Base-by-base conservation (phyloP, 2,797 vertebrate species). In the Linurgus olivaceus region DNA sequence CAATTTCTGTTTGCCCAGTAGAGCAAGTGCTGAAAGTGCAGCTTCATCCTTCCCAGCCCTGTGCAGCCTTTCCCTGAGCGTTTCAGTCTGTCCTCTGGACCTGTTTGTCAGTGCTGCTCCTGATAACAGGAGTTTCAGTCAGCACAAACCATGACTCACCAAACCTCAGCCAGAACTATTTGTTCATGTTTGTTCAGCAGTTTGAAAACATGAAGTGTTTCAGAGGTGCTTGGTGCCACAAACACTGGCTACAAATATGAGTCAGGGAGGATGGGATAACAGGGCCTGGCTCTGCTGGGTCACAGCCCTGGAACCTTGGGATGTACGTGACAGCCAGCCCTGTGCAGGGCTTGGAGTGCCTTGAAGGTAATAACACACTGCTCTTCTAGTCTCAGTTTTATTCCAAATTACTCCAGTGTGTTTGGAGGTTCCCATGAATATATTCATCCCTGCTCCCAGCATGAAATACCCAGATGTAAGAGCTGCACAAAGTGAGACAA, bases 91-190 rank as follows among this genome's bases (percentile, higher is more conserved):
- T 77, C 42, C 74, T 71, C 77, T n/a, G 48, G 82, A 68, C 71
- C 86, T 86, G 67, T 86, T 94, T 96, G 68, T 66, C 52, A 61
- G 76, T 38, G 87, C 86, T 90, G 79, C 82, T 89, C 63, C 47
- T 78, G 93, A 66, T 82, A 86, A 35, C 74, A 75, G 0, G 15
- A 83, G 89, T 88, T 91, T 94, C 93, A 86, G 87, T 59, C 76
- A 88, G 92, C 90, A 74, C 89, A 75, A 85, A 95, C 68, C 93
- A 19, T 95, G 96, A 97, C 89, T 96, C 96, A 96, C 93, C 90
- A 90, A 95, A 96, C 94, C 94, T 82, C 94, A 95, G 88, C 73
- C 80, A 94, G 87, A 84, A 82, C 93, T 45, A 80, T 70, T 72
- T 90, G 86, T 47, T 85, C 74, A 1, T 87, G 92, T 96, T 92